Evolutionary conservation across 2,113 vertebrate genomes (phyloP), one percentile per base, ranked within the genome.

Genomic region (Entomyzon cyanotis): DNA sequence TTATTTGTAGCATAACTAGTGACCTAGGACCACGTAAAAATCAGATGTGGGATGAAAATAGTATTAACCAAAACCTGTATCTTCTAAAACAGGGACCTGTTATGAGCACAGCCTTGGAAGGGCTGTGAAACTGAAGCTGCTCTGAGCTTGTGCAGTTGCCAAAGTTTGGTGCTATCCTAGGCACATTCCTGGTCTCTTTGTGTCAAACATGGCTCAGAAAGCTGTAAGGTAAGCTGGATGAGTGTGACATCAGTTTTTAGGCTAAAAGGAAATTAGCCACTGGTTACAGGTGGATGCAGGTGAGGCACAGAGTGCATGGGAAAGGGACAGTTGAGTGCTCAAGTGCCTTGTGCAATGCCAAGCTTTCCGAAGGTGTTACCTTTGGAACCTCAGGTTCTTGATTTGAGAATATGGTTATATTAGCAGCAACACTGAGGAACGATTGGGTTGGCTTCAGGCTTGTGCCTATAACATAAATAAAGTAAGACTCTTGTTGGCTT

Each of bases 281-380:
- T 53, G 4, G 7, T 68, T 71, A 33, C 23, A 39, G 47, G 47
- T 49, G 52, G 35, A 28, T 42, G 16, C 23, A 12, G 42, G 17
- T 39, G 33, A 65, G 28, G 25, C 2, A 3, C 35, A 55, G 46
- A 46, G 20, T 1, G 0, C 27, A 7, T 5, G 8, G 30, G 35
- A 27, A 60, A 63, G 18, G 28, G 39, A 39, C 17, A 47, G 20
- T 39, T 5, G 46, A 27, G 35, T 17, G 4, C 25, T 2, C 0
- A 2, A 33, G 8, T 24, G 18, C 33, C 50, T 39, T 0, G 0
- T 22, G 30, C 46, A 70, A 47, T 5, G 1, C 15, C 8, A 17
- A 39, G 5, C 25, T 64, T 39, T 4, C 44, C 47, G 53, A 7
- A 6, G 5, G 11, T 21, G 58, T 49, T 73, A 7, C 56, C 55